phyloP scores from a whole-genome alignment of 2,888 invertebrate species.

The Nephrotoma guestfalica region DNA sequence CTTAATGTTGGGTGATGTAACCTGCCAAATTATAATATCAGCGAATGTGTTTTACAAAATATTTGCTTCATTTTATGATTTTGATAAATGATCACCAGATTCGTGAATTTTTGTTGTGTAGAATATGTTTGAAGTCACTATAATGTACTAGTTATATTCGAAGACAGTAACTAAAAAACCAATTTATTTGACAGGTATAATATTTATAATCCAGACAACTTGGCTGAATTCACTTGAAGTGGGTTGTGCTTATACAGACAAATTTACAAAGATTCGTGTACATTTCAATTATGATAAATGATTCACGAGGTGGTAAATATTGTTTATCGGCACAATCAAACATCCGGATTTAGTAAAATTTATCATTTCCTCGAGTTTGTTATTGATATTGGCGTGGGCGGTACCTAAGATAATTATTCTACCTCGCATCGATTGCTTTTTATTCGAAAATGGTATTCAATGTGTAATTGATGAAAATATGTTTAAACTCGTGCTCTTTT shows the following conservation, averaged over 20 bases:
- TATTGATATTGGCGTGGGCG: background rate
- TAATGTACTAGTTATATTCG: background rate
- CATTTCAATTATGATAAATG: background rate
- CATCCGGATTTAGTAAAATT: background rate
- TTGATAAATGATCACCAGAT: too few relatives aligned
- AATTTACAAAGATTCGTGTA: background rate
- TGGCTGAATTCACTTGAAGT: background rate
- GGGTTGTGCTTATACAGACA: background rate
- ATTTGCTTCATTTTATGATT: too few relatives aligned
- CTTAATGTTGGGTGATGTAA: too few relatives aligned
- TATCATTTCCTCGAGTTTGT: background rate
- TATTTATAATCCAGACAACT: background rate
- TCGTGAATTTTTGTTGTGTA: too few relatives aligned
- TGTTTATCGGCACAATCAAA: background rate
- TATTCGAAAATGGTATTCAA: too few relatives aligned
- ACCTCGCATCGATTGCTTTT: too few relatives aligned
- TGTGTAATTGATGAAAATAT: too few relatives aligned
- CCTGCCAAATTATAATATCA: too few relatives aligned
- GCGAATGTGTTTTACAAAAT: too few relatives aligned
- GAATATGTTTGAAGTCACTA: too few relatives aligned
- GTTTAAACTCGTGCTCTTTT: too few relatives aligned
- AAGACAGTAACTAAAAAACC: background rate
- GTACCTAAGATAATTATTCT: too few relatives aligned
- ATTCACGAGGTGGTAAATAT: background rate
- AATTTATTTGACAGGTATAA: background rate